Evolutionary conservation across 2,113 vertebrate genomes (phyloP).

Genomic region (Heterotilapia buettikoferi): DNA sequence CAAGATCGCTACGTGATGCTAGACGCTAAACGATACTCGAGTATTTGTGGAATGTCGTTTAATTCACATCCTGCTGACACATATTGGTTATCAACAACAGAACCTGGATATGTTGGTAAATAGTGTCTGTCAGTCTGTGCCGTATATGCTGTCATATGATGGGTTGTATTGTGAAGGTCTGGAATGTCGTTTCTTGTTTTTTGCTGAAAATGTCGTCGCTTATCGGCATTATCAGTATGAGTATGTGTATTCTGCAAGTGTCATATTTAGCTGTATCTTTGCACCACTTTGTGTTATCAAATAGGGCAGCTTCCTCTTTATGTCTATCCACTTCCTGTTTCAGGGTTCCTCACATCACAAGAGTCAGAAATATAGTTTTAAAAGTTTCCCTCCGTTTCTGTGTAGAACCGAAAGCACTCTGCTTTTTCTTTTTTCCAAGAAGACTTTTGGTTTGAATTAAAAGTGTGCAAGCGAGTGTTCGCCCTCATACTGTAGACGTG

Average conservation of each 20-base stretch:
- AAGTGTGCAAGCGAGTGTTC: neutral
- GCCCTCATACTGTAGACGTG: neutral
- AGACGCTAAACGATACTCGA: rapidly evolving
- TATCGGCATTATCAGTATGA: neutral
- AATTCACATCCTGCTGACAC: neutral
- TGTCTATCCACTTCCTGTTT: conserved; percentile 73
- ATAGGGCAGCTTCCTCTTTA: conserved; percentile 68
- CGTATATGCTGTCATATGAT: neutral
- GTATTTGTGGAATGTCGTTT: neutral
- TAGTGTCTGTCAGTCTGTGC: neutral
- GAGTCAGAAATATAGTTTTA: neutral
- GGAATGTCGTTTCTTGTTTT: neutral
- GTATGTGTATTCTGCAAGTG: neutral
- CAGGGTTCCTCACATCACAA: conserved; percentile 33
- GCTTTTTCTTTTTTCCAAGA: neutral
- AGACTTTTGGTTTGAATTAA: neutral
- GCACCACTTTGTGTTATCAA: conserved; percentile 62
- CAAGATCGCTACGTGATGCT: neutral
- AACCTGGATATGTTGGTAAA: neutral
- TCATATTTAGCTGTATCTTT: conserved; percentile 3
- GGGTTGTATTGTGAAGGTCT: neutral
- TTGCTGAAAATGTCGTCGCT: neutral
- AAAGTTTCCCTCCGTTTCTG: neutral
- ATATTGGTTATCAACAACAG: neutral
- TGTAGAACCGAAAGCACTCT: neutral